These are phyloP conservation scores for Notolepis coatsorum DNA, from an alignment of 2,797 vertebrate species.

Conservation along the genomic window DNA sequence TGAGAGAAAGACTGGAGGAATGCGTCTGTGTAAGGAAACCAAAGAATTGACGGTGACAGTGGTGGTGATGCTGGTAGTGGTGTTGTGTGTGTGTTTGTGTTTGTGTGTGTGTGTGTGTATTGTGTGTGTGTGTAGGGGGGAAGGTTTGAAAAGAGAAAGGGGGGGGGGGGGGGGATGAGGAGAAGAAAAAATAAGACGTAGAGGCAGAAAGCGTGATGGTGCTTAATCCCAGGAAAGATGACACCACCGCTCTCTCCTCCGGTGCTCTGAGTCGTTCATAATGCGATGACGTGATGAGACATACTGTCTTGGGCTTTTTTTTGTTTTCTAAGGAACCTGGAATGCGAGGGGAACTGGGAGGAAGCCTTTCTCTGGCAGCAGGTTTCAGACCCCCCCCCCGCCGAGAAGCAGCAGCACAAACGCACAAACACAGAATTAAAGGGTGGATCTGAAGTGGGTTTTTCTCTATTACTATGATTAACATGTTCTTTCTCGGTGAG, in stretches of 20 bases:
- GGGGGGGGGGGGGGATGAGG: constrained; percentile 2
- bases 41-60: not conserved
- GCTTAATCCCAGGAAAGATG: constrained; percentile 51
- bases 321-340: constrained; percentile 41
- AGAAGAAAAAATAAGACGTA: constrained; percentile 28
- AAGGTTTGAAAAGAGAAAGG: constrained; percentile 20
- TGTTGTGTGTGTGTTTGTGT: too few relatives aligned
- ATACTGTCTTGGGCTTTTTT: constrained; percentile 29
- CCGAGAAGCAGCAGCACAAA: constrained; percentile 26
- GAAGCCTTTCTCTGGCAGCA: constrained; percentile 57
- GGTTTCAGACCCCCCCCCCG: constrained; percentile 59
- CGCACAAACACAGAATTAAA: constrained; percentile 64
- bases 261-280: constrained; percentile 37
- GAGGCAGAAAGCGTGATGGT: constrained; percentile 46
- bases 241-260: constrained; percentile 42
- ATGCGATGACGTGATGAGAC: constrained; percentile 59
- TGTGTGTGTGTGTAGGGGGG: too few relatives aligned
- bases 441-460: constrained; percentile 56
- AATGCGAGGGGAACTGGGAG: constrained; percentile 49
- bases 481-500: constrained; percentile 52
- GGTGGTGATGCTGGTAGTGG: not conserved
- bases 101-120: too few relatives aligned
- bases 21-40: not conserved
- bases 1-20: constrained; percentile 33
- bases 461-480: constrained; percentile 70